phyloP scores from a whole-genome alignment of 2,113 vertebrate species.

The Silurus glanis region DNA sequence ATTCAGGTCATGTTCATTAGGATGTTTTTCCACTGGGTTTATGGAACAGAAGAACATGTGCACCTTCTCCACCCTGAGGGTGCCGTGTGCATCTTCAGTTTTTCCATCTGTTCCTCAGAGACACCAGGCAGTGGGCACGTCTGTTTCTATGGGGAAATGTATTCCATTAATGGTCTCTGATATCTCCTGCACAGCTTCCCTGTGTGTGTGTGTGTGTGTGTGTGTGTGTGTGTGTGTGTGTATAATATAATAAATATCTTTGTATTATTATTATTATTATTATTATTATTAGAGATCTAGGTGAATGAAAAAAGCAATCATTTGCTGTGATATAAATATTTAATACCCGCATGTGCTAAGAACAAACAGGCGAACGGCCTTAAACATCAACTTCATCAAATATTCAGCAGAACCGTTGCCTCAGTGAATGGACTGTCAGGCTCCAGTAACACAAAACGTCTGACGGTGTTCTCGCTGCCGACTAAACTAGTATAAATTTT shows the following conservation, averaged over 20 bases:
- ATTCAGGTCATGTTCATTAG: too few relatives aligned
- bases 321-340: not conserved
- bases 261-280: too few relatives aligned
- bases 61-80: not conserved
- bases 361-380: not conserved
- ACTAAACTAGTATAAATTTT: too few relatives aligned
- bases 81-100: not conserved
- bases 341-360: too few relatives aligned
- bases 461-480: not conserved
- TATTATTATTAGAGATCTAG: not conserved
- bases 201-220: not conserved
- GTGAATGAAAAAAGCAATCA: not conserved
- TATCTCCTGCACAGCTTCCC: not conserved
- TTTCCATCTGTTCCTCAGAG: not conserved
- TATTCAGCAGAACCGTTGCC: not conserved
- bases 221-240: not conserved
- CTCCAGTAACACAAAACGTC: not conserved
- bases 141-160: not conserved
- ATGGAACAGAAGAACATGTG: not conserved
- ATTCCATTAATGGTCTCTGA: not conserved
- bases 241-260: not conserved
- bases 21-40: too few relatives aligned
- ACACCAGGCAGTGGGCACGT: not conserved
- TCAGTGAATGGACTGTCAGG: not conserved
- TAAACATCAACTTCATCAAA: conserved; percentile 1